phyloP scores from a whole-genome alignment of 2,888 invertebrate genomes.

The Meteorus colon region DNA sequence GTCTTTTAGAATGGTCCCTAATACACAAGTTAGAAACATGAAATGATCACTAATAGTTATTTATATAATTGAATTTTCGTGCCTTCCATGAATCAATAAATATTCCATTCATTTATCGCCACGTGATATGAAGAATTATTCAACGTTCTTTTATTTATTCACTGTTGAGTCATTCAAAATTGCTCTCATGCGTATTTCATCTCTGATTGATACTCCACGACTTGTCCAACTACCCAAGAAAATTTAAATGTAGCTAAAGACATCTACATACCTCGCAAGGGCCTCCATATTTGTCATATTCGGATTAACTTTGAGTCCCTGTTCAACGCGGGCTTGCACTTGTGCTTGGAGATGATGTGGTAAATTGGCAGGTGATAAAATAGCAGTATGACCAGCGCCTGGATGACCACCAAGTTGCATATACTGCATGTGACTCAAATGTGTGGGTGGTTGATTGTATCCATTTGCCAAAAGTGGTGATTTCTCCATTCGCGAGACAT shows the following conservation, averaged over 20 bases:
- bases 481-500: constrained; percentile 92
- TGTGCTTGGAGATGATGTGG: constrained; percentile 83
- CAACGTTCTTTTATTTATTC: too few relatives aligned
- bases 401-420: constrained; percentile 90
- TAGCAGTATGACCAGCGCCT: constrained; percentile 82
- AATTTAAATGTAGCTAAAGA: constrained; percentile 35
- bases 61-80: constrained; percentile 12
- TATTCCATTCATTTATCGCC: too few relatives aligned
- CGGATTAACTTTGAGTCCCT: constrained; percentile 87
- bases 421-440: constrained; percentile 94
- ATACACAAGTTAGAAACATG: neutral
- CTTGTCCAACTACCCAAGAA: neutral
- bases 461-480: constrained; percentile 94
- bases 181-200: too few relatives aligned
- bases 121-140: too few relatives aligned
- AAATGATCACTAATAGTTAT: constrained; percentile 5
- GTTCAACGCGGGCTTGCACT: constrained; percentile 82
- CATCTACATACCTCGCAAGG: constrained; percentile 82
- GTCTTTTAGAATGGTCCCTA: neutral
- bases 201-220: too few relatives aligned
- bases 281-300: constrained; percentile 92
- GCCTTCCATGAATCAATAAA: too few relatives aligned
- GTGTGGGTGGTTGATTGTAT: constrained; percentile 94
- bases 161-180: too few relatives aligned
- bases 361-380: constrained; percentile 91